Percentiles rank a stretch among this genome's conserved stretches.
Evolutionary conservation across 1,140 invertebrate species (phyloP).

Genomic region (Belonocnema kinseyi): DNA sequence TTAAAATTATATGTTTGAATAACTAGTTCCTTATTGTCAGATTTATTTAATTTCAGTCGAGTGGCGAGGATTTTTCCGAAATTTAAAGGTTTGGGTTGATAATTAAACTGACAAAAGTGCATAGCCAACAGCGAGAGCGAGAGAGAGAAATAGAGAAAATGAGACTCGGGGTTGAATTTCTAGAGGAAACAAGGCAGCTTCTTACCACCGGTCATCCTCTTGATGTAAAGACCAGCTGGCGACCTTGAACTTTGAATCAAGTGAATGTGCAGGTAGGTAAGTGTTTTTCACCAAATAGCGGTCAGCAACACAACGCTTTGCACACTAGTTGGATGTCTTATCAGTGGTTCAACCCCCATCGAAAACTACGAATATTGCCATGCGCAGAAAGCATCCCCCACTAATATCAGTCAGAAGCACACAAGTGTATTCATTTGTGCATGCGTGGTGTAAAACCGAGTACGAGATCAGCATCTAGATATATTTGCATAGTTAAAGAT

Average conservation of each 20-base stretch:
- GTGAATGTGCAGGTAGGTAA: not conserved
- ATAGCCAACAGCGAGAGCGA: not conserved
- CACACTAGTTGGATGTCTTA: not conserved
- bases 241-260: slow-evolving; percentile 4
- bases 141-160: not conserved
- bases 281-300: not conserved
- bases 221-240: not conserved
- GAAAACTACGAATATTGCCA: not conserved
- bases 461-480: no score
- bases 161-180: not conserved
- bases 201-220: not conserved
- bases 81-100: no score
- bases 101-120: not conserved
- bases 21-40: no score
- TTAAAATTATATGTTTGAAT: no score
- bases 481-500: no score
- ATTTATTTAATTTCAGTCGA: no score
- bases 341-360: slow-evolving; percentile 21
- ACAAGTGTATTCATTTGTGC: not conserved
- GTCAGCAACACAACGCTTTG: not conserved
- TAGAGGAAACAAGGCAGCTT: not conserved
- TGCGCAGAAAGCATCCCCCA: slow-evolving; percentile 13
- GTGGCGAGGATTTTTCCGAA: no score
- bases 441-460: no score
- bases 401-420: not conserved